Evolutionary conservation across 2,888 invertebrate genomes (phyloP).

Genomic region (Griposia aprilina): DNA sequence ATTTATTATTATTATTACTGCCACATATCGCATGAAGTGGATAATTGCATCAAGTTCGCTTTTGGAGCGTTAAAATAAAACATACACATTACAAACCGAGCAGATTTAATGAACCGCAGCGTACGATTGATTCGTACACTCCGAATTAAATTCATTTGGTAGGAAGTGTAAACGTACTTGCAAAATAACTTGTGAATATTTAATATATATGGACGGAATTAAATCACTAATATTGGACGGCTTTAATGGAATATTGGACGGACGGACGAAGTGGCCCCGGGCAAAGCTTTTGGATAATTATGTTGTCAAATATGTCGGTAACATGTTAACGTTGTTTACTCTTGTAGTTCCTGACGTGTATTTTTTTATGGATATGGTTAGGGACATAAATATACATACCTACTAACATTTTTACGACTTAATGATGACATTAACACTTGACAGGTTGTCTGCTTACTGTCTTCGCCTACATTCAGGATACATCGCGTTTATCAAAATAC

Average conservation of each 20-base stretch:
- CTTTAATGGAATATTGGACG: slow-evolving; percentile 47
- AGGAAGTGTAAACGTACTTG: slow-evolving; percentile 55
- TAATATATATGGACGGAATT: slow-evolving; percentile 43
- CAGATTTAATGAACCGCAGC: slow-evolving; percentile 52
- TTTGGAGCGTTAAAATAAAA: slow-evolving; percentile 37
- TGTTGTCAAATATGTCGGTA: slow-evolving; percentile 51
- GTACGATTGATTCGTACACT: slow-evolving; percentile 25
- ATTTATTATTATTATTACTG: no score
- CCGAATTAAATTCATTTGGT: slow-evolving; percentile 40
- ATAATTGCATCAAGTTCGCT: slow-evolving; percentile 26
- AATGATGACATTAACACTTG: not conserved
- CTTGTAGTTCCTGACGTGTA: slow-evolving; percentile 40
- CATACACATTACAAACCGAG: slow-evolving; percentile 15
- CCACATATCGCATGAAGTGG: slow-evolving; percentile 30
- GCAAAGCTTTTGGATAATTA: slow-evolving; percentile 54
- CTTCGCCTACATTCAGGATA: not conserved
- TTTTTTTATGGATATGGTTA: slow-evolving; percentile 38
- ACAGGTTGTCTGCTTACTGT: not conserved
- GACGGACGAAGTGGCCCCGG: slow-evolving; percentile 24
- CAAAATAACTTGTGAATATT: slow-evolving; percentile 53
- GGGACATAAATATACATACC: not conserved
- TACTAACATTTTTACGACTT: not conserved
- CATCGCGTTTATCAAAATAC: not conserved
- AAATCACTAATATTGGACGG: slow-evolving; percentile 47
- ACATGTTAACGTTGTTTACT: slow-evolving; percentile 48